Evolutionary conservation across 2,888 invertebrate genomes (phyloP).

Genomic region (Acleris sparsana): DNA sequence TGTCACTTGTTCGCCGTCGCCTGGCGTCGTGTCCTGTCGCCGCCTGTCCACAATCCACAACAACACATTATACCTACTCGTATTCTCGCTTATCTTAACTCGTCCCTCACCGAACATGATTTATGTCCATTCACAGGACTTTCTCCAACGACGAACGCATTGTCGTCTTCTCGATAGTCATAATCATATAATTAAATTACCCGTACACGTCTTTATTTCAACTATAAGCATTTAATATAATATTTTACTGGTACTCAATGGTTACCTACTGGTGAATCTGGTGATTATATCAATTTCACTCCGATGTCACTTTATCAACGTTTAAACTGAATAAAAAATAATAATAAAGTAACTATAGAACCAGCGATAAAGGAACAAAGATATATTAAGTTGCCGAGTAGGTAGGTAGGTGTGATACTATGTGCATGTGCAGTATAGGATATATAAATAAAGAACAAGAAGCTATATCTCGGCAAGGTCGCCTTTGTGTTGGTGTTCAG

Average conservation of each 20-base stretch:
- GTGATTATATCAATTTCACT: constrained; percentile 27
- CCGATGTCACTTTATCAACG: constrained; percentile 8
- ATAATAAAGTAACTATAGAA: background rate
- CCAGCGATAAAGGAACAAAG: background rate
- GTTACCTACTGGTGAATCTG: constrained; percentile 1
- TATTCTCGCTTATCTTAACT: constrained; percentile 69
- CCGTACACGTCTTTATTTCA: constrained; percentile 31
- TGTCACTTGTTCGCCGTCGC: constrained; percentile 51
- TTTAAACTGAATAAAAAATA: background rate
- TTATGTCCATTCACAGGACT: constrained; percentile 68
- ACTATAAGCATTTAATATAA: constrained; percentile 31
- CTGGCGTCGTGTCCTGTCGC: constrained; percentile 46
- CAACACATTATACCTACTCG: constrained; percentile 59
- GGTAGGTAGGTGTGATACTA: background rate
- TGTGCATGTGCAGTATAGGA: constrained; percentile 43
- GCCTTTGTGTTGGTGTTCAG: constrained; percentile 55
- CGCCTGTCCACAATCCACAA: constrained; percentile 53
- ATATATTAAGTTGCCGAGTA: background rate
- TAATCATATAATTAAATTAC: constrained; percentile 48
- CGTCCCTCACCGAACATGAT: constrained; percentile 69
- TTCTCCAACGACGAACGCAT: constrained; percentile 64
- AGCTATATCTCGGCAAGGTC: constrained; percentile 59
- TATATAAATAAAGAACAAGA: constrained; percentile 57
- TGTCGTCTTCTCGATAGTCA: constrained; percentile 63
- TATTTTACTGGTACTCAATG: no score